A percentile compares a stretch with the other conserved stretches of the same genome.
Evolutionary conservation across 2,888 invertebrate genomes (phyloP).

Genomic region (Xanthia icteritia): DNA sequence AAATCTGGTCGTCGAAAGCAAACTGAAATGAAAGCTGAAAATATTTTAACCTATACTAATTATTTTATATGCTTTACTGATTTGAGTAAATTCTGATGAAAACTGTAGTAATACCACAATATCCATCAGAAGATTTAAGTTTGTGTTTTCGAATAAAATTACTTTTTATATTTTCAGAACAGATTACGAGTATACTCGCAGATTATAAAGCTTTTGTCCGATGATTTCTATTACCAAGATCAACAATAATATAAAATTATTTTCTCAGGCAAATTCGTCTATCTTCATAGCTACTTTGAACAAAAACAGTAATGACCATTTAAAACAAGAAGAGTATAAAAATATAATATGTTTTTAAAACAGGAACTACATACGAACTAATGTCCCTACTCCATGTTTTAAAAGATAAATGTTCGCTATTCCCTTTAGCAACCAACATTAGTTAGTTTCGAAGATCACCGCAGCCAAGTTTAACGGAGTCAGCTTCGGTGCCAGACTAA

Average conservation of each 20-base stretch:
- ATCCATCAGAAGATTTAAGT: neutral
- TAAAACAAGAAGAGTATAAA: neutral
- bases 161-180: neutral
- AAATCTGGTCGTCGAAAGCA: slow-evolving; percentile 10
- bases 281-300: neutral
- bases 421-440: slow-evolving; percentile 42
- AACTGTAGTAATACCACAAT: neutral
- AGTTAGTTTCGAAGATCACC: slow-evolving; percentile 70
- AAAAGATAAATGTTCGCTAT: slow-evolving; percentile 30
- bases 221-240: neutral
- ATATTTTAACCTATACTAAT: neutral
- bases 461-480: slow-evolving; percentile 68
- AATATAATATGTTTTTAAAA: neutral
- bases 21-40: slow-evolving; percentile 9
- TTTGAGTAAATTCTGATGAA: slow-evolving; percentile 9
- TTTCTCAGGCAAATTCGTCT: neutral
- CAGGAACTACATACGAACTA: neutral
- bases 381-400: slow-evolving; percentile 1
- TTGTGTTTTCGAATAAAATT: neutral
- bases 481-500: slow-evolving; percentile 74
- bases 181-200: neutral
- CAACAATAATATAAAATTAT: neutral
- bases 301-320: neutral
- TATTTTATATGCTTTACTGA: neutral
- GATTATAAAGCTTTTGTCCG: neutral